Evolutionary conservation across 2,797 vertebrate species (phyloP).

Genomic region (Tangara arthus): DNA sequence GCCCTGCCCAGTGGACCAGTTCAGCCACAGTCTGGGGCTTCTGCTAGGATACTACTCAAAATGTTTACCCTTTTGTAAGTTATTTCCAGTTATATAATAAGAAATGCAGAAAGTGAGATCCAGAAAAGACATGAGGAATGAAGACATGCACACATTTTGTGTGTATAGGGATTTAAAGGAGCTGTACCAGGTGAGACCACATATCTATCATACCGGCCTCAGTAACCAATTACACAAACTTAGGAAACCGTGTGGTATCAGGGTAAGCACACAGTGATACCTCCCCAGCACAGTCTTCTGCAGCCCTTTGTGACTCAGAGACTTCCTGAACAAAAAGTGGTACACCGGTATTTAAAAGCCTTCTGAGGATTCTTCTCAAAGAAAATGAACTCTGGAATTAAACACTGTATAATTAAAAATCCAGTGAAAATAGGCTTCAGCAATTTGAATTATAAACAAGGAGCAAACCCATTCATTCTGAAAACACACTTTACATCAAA

Average conservation of each 20-base stretch:
- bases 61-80: background rate
- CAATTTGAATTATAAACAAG: slow-evolving; percentile 23
- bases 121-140: background rate
- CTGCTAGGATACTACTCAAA: background rate
- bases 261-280: background rate
- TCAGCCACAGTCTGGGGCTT: background rate
- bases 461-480: background rate
- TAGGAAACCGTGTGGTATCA: background rate
- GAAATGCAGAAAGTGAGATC: background rate
- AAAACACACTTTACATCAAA: slow-evolving; percentile 19
- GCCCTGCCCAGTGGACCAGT: background rate
- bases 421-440: background rate
- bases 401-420: background rate
- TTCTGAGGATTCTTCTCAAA: background rate
- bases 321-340: background rate
- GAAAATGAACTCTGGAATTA: slow-evolving; percentile 12
- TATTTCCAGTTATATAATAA: background rate
- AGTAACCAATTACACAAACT: background rate
- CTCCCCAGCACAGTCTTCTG: background rate
- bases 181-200: background rate
- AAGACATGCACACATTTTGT: background rate
- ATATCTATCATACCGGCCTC: accelerated
- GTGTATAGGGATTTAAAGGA: background rate
- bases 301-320: background rate
- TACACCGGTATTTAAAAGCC: background rate